Evolutionary conservation across 2,888 invertebrate genomes (phyloP), one percentile per base, ranked within the genome.

Genomic region (Cerceris rybyensis): DNA sequence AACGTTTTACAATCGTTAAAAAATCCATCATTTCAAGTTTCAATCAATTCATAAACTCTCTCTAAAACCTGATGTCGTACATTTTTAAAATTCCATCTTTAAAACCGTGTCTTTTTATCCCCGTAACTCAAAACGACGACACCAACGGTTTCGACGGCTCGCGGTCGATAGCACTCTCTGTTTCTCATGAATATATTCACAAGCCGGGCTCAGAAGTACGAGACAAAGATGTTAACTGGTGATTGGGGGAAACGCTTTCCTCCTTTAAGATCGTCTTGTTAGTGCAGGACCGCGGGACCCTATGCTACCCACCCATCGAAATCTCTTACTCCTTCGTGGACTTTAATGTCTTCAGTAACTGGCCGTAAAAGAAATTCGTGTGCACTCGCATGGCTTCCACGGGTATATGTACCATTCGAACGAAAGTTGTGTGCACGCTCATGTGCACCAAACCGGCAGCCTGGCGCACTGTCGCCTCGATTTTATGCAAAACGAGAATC

Each of bases 181-280:
- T 81, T 76, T 81, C 88, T 90, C 91, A 90, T 90, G 91, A 90
- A 90, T 90, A 90, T 89, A 90, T 90, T 90, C 90, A 90, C 86
- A 88, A 90, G 88, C 85, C 72, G 82, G 75, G 82, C 84, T 83
- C 82, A 83, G 83, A 84, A 87, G 87, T 85, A 89, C 87, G 87
- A 88, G 87, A 90, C 90, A 88, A 90, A 90, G 90, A 90, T 90
- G 90, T 90, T 90, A 89, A 90, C 88, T 85, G 87, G 85, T 89
- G 90, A 90, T 88, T 88, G 88, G 88, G 88, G 89, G 89, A 90
- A 90, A 88, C 88, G 85, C 90, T 90, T 90, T 86, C 89, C 82
- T 86, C 84, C 87, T 87, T 88, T 89, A 87, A 88, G 87, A 88
- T 87, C 86, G 86, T 88, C 88, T 90, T 89, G 89, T 90, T 90